phyloP scores from a whole-genome alignment of 2,888 invertebrate genomes.

The Malachius bipustulatus region DNA sequence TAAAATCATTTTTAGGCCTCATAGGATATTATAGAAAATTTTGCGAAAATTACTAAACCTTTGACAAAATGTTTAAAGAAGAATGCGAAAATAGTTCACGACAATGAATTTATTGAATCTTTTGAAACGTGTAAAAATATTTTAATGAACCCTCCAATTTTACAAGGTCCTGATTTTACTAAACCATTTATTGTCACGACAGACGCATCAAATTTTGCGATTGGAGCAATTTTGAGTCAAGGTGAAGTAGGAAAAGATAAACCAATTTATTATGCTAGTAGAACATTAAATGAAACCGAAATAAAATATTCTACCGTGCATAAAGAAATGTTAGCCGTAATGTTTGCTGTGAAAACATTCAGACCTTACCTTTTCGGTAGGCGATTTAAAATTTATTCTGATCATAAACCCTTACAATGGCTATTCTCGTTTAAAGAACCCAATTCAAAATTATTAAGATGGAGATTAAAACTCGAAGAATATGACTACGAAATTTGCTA shows the following conservation, averaged over 20 bases:
- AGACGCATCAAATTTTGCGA: not conserved
- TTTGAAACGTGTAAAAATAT: too few relatives aligned
- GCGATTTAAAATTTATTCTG: constrained; percentile 8
- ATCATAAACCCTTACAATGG: constrained; percentile 9
- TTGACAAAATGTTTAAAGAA: too few relatives aligned
- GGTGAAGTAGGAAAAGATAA: not conserved
- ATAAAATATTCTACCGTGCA: constrained; percentile 7
- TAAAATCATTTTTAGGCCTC: too few relatives aligned
- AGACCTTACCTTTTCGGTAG: constrained; percentile 8
- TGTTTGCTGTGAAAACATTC: constrained; percentile 8
- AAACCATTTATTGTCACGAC: too few relatives aligned
- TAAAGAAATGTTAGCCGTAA: constrained; percentile 8
- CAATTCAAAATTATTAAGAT: constrained; percentile 3
- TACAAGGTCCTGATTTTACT: too few relatives aligned
- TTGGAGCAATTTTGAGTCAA: not conserved
- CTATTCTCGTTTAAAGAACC: constrained; percentile 7
- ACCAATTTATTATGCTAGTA: constrained; percentile 4
- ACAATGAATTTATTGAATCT: too few relatives aligned
- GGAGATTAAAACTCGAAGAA: constrained; percentile 6
- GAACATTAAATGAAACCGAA: constrained; percentile 4
- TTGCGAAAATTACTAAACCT: too few relatives aligned
- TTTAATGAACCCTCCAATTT: too few relatives aligned
- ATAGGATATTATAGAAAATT: too few relatives aligned
- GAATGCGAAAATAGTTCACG: too few relatives aligned
- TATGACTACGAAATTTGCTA: constrained; percentile 8